These are phyloP conservation scores for Miichthys miiuy DNA, from an alignment of 2,797 vertebrate genomes.

Conservation along the genomic window DNA sequence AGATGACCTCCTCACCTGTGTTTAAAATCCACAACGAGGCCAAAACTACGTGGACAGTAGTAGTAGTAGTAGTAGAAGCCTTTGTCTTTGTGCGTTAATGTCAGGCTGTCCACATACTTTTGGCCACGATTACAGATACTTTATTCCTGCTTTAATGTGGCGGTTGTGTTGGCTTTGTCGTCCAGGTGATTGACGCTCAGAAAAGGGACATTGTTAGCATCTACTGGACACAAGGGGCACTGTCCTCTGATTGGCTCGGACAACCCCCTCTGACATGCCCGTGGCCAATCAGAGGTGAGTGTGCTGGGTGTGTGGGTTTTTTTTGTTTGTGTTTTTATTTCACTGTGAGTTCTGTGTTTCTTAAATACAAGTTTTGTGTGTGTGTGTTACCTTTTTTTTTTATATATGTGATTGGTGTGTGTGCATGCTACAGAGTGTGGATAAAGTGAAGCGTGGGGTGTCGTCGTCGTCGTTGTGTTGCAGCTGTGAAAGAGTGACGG, in stretches of 20 bases:
- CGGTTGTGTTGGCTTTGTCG: slow-evolving; percentile 79
- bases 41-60: slow-evolving; percentile 5
- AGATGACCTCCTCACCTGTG: not conserved
- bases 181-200: slow-evolving; percentile 85
- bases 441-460: not conserved
- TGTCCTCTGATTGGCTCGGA: slow-evolving; percentile 90
- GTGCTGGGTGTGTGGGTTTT: slow-evolving; percentile 58
- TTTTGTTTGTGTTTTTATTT: slow-evolving; percentile 23
- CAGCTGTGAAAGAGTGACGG: slow-evolving; percentile 26
- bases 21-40: not conserved
- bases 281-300: slow-evolving; percentile 91
- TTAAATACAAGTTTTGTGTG: not conserved
- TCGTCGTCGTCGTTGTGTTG: slow-evolving; percentile 9
- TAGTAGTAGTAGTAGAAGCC: too few relatives aligned
- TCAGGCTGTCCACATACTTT: slow-evolving; percentile 20
- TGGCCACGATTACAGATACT: not conserved
- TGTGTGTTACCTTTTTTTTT: not conserved
- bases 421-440: not conserved
- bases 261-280: slow-evolving; percentile 89
- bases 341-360: not conserved
- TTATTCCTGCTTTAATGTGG: slow-evolving; percentile 62
- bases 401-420: not conserved
- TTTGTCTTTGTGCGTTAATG: not conserved
- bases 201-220: slow-evolving; percentile 81
- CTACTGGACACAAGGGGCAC: slow-evolving; percentile 86